phyloP scores from a whole-genome alignment of 2,797 vertebrate genomes.

The Phrynocephalus vlangalii region DNA sequence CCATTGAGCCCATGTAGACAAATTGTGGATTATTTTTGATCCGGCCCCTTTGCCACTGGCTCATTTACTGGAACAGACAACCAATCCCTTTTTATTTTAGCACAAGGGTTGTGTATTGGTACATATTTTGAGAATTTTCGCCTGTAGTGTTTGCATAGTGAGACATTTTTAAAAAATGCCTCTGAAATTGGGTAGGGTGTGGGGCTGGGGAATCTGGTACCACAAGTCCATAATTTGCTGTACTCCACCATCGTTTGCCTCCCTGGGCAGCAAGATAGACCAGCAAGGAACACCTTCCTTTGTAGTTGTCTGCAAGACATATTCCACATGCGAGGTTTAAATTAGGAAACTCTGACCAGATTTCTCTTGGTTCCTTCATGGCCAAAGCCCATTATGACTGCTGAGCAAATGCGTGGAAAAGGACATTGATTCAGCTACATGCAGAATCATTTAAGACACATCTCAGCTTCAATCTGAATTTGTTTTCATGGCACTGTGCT shows the following conservation, averaged over 20 bases:
- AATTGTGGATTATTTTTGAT: conserved; percentile 61
- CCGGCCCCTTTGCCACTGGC: conserved; percentile 55
- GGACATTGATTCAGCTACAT: conserved; percentile 66
- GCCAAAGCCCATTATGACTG: conserved; percentile 38
- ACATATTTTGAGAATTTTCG: conserved; percentile 79
- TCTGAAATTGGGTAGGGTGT: conserved; percentile 42
- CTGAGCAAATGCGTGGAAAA: conserved; percentile 60
- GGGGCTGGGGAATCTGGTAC: conserved; percentile 16
- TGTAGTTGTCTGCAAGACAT: conserved; percentile 45
- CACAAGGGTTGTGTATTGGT: conserved; percentile 72
- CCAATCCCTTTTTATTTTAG: conserved; percentile 67
- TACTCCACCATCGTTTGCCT: conserved; percentile 26
- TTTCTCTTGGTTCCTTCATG: conserved; percentile 41
- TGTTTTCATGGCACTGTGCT: conserved; percentile 66
- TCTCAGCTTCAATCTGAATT: conserved; percentile 71
- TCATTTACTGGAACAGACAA: conserved; percentile 76
- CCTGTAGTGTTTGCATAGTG: conserved; percentile 76
- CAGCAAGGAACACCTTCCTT: conserved; percentile 19
- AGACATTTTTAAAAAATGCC: conserved; percentile 74
- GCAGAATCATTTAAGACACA: conserved; percentile 69
- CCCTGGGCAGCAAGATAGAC: neutral
- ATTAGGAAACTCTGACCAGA: conserved; percentile 39
- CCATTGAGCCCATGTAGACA: too few species aligned
- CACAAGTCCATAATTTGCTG: neutral
- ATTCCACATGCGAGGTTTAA: conserved; percentile 63